These are phyloP conservation scores for Chelmon rostratus DNA, from an alignment of 2,797 vertebrate genomes.

Conservation along the genomic window DNA sequence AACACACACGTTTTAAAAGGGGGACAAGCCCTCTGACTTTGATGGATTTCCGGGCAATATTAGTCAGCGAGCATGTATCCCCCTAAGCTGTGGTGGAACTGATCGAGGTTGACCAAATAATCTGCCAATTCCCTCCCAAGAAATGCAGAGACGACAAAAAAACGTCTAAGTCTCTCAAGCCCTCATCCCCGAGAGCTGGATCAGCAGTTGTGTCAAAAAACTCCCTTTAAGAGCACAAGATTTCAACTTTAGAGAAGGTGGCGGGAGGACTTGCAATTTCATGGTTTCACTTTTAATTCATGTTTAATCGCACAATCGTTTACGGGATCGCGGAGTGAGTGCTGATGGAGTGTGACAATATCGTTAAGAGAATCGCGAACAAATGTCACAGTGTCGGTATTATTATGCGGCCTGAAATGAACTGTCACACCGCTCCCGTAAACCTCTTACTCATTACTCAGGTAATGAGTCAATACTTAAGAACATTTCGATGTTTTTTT, in stretches of 20 bases:
- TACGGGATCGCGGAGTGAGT: constrained; percentile 49
- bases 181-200: constrained; percentile 84
- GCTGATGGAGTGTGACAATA: constrained; percentile 59
- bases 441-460: constrained; percentile 59
- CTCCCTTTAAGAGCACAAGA: constrained; percentile 76
- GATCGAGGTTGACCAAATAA: constrained; percentile 89
- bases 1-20: constrained; percentile 71
- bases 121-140: constrained; percentile 87
- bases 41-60: constrained; percentile 84
- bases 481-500: constrained; percentile 39
- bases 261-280: constrained; percentile 70
- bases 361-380: constrained; percentile 53
- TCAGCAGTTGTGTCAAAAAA: constrained; percentile 86
- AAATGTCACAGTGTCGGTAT: constrained; percentile 57
- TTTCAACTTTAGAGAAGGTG: constrained; percentile 78
- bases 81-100: constrained; percentile 87
- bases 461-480: constrained; percentile 61
- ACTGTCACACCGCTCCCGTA: constrained; percentile 54
- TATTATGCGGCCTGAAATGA: constrained; percentile 65
- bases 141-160: constrained; percentile 85
- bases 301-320: constrained; percentile 76
- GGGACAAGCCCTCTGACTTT: constrained; percentile 83
- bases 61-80: constrained; percentile 81
- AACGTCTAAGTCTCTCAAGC: constrained; percentile 81
- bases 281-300: constrained; percentile 77